phyloP scores from a whole-genome alignment of 2,888 invertebrate species.

The Tubulanus polymorphus region DNA sequence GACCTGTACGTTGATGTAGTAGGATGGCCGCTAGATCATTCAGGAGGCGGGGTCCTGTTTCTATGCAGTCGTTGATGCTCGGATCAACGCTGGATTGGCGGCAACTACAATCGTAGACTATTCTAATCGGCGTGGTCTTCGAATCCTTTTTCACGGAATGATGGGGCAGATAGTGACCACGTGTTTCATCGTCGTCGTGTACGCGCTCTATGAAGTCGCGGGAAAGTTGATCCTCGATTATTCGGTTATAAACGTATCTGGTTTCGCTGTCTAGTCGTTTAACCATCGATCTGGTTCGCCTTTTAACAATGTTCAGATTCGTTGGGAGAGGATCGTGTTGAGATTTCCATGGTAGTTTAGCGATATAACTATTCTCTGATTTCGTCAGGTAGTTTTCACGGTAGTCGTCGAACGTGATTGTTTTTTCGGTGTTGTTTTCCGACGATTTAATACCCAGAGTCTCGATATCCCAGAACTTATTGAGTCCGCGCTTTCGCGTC shows the following conservation, averaged over 20 bases:
- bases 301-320: neutral
- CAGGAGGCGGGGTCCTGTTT: neutral
- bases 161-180: neutral
- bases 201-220: neutral
- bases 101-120: neutral
- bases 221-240: neutral
- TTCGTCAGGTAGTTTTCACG: no score
- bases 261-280: neutral
- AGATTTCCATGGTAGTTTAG: no score
- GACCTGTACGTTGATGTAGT: no score
- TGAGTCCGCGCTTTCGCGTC: no score
- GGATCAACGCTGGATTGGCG: no score
- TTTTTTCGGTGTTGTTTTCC: no score
- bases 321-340: slow-evolving; percentile 1
- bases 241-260: neutral
- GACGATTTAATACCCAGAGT: no score
- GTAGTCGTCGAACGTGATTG: no score
- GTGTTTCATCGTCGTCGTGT: neutral
- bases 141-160: neutral
- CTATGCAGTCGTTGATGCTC: no score
- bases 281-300: neutral
- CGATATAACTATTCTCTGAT: neutral
- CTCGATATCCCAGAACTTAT: no score
- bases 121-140: neutral
- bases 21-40: neutral